A percentile compares a stretch with the other conserved stretches of the same genome.
Evolutionary conservation across 2,888 invertebrate genomes (phyloP).

Genomic region (Ischnus inquisitorius): DNA sequence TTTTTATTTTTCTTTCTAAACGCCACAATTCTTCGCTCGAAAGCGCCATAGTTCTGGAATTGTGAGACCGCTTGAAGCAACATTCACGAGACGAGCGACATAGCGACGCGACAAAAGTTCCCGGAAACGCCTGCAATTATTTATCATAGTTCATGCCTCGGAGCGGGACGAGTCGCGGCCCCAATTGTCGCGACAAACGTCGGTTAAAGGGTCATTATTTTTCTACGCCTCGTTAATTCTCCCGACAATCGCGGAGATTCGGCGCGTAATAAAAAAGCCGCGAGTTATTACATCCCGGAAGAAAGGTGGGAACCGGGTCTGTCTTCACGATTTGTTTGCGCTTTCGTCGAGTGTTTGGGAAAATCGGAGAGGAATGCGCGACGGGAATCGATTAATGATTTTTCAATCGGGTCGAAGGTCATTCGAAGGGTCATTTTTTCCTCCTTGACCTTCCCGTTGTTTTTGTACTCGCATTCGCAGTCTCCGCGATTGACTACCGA

Average conservation of each 20-base stretch:
- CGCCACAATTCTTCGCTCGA: slow-evolving; percentile 9
- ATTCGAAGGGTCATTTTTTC: slow-evolving; percentile 16
- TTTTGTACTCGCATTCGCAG: not conserved
- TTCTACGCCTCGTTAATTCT: slow-evolving; percentile 6
- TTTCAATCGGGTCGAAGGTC: slow-evolving; percentile 19
- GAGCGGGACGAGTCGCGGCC: not conserved
- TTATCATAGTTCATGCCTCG: not conserved
- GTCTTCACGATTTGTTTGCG: not conserved
- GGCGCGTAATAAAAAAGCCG: too few species aligned
- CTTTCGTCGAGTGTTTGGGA: not conserved
- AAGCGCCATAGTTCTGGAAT: not conserved
- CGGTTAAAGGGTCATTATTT: not conserved
- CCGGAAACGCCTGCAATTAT: not conserved
- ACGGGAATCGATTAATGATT: slow-evolving; percentile 35
- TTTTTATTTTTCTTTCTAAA: slow-evolving; percentile 1
- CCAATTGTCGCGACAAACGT: not conserved
- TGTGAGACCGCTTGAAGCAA: not conserved
- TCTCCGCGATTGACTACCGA: not conserved
- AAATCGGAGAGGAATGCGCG: not conserved
- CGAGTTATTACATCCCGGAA: slow-evolving; percentile 13
- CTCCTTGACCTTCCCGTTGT: not conserved
- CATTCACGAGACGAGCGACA: not conserved
- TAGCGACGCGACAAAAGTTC: not conserved
- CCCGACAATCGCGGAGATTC: not conserved
- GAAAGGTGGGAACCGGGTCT: too few species aligned